A percentile compares a stretch with the other conserved stretches of the same genome.
Conservation (phyloP, 2,113 vertebrate genomes). For the Carettochelys insculpta region DNA sequence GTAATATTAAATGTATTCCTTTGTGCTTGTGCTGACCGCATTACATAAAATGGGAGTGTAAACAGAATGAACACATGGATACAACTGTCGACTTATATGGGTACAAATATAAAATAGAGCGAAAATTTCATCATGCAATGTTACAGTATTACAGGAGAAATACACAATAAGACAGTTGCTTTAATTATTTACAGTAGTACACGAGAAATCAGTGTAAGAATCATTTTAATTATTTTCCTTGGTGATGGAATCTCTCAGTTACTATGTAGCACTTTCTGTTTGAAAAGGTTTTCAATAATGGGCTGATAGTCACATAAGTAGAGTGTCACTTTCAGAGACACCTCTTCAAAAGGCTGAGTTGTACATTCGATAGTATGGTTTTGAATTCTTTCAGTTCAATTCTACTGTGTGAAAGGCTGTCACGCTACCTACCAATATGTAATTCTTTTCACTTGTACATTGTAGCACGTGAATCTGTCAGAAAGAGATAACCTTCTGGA, state of each 20-base stretch:
- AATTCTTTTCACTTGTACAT: background rate
- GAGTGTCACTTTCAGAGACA: background rate
- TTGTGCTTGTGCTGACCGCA: background rate
- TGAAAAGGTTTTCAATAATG: background rate
- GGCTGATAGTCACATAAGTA: fast-evolving
- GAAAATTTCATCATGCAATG: background rate
- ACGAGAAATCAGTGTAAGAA: background rate
- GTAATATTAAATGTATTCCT: background rate
- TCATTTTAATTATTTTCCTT: background rate
- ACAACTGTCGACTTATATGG: background rate
- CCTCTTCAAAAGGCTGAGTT: background rate
- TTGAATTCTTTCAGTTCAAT: no score
- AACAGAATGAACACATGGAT: background rate
- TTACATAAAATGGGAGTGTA: background rate
- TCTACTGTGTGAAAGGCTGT: background rate
- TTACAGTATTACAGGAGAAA: background rate
- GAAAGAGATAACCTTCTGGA: background rate
- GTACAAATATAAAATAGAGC: background rate
- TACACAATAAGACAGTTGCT: no score
- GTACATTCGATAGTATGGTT: background rate
- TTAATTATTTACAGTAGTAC: no score
- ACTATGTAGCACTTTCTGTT: background rate
- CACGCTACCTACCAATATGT: background rate
- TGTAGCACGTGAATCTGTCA: background rate
- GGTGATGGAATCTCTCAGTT: background rate